Percentiles rank a stretch among this genome's conserved stretches.
Conservation (phyloP, 2,113 vertebrate genomes). For the Bucco capensis region DNA sequence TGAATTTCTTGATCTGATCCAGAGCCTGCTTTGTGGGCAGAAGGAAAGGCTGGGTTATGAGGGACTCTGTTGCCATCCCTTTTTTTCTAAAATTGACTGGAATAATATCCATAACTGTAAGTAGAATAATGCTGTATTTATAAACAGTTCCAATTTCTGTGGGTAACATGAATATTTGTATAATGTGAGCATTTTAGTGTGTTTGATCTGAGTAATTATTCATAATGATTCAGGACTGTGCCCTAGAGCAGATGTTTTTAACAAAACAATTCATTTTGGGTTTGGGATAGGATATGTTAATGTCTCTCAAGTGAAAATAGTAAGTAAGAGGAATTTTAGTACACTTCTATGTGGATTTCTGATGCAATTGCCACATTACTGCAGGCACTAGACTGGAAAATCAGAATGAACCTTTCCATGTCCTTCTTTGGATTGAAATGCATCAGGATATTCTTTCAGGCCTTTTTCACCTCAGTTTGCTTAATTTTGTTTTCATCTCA, state of each 20-base stretch:
- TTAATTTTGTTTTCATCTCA: not conserved
- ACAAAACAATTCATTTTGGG: not conserved
- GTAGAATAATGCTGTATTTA: constrained; percentile 33
- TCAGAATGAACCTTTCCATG: not conserved
- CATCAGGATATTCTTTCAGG: not conserved
- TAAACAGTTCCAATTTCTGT: not conserved
- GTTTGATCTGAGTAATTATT: not conserved
- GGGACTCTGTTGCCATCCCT: constrained; percentile 89
- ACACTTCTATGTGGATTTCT: not conserved
- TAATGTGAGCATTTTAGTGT: not conserved
- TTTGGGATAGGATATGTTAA: not conserved
- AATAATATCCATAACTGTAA: constrained; percentile 85
- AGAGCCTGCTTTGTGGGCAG: constrained; percentile 86
- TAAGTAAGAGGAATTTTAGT: not conserved
- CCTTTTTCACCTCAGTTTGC: not conserved
- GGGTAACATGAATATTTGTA: not conserved
- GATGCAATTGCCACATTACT: not conserved
- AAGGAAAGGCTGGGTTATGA: constrained; percentile 87
- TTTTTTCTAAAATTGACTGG: constrained; percentile 90
- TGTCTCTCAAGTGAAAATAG: not conserved
- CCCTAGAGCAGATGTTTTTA: not conserved
- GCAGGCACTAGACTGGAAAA: not conserved
- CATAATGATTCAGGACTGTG: not conserved
- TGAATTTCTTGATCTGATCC: constrained; percentile 87
- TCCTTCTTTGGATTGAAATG: not conserved